Evolutionary conservation across 2,113 vertebrate genomes (phyloP).

Genomic region (Lepus timidus): DNA sequence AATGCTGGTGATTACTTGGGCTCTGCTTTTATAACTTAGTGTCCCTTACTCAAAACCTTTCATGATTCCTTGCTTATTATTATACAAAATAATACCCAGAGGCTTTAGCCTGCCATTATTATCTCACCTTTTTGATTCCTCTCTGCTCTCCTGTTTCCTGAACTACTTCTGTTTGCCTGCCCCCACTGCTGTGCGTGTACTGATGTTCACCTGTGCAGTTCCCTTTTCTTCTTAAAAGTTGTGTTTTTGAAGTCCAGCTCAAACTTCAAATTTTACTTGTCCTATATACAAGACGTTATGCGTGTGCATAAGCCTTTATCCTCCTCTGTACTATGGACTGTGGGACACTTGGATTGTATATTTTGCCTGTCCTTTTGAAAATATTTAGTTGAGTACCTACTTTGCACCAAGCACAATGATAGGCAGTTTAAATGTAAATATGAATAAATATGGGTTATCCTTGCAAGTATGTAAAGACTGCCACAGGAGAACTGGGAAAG

Average conservation of each 20-base stretch:
- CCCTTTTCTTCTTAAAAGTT: background rate
- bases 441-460: slow-evolving; percentile 45
- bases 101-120: background rate
- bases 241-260: slow-evolving; percentile 34
- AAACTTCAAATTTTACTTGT: background rate
- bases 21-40: slow-evolving; percentile 41
- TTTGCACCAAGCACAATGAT: background rate
- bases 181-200: background rate
- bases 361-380: background rate
- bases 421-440: slow-evolving; percentile 17
- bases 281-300: background rate
- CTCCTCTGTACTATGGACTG: background rate
- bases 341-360: background rate
- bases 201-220: background rate
- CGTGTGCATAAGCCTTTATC: background rate
- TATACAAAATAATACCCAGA: slow-evolving; percentile 11
- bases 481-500: background rate
- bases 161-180: background rate
- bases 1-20: slow-evolving; percentile 18
- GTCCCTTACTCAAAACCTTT: background rate
- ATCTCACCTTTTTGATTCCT: background rate
- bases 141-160: background rate
- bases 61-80: background rate
- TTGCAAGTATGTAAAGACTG: slow-evolving; percentile 51
- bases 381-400: slow-evolving; percentile 13